Evolutionary conservation across 2,113 vertebrate genomes (phyloP).

Genomic region (Parus major): DNA sequence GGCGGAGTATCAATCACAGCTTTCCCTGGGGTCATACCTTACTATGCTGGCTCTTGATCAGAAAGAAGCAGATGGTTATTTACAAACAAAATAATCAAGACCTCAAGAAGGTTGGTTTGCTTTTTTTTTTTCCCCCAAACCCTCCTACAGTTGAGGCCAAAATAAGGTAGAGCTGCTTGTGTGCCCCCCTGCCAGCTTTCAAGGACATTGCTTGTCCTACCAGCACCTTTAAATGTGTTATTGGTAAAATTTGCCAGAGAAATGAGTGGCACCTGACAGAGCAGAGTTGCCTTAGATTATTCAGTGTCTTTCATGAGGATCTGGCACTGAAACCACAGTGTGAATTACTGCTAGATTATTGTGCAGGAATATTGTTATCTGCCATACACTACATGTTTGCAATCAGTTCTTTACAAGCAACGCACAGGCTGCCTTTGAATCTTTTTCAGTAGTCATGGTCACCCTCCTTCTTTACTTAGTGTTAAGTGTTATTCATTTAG

Average conservation of each 20-base stretch:
- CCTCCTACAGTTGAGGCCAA: conserved; percentile 27
- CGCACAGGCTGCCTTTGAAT: conserved; percentile 28
- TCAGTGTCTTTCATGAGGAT: conserved; percentile 34
- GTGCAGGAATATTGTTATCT: conserved; percentile 47
- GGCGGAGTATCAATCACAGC: conserved; percentile 68
- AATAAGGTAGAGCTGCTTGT: conserved; percentile 4
- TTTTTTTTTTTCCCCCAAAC: background rate
- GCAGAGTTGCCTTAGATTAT: conserved; percentile 36
- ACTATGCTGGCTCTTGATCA: conserved; percentile 70
- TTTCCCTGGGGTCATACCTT: conserved; percentile 66
- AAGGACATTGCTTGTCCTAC: conserved; percentile 23
- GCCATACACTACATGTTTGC: conserved; percentile 13
- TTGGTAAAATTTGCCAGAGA: conserved; percentile 12
- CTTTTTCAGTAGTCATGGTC: conserved; percentile 68
- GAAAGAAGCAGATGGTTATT: conserved; percentile 75
- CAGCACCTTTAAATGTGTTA: background rate
- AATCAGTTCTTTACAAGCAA: conserved; percentile 43
- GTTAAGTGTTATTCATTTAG: conserved; percentile 73
- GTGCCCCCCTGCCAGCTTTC: conserved; percentile 14
- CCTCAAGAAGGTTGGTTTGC: conserved; percentile 39
- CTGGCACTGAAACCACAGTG: conserved; percentile 30
- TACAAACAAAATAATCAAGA: conserved; percentile 75
- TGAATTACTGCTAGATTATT: conserved; percentile 59
- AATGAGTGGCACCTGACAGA: background rate
- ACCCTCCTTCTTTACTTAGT: conserved; percentile 69